Conservation (phyloP, 2,113 vertebrate genomes). For the Malurus elegans region DNA sequence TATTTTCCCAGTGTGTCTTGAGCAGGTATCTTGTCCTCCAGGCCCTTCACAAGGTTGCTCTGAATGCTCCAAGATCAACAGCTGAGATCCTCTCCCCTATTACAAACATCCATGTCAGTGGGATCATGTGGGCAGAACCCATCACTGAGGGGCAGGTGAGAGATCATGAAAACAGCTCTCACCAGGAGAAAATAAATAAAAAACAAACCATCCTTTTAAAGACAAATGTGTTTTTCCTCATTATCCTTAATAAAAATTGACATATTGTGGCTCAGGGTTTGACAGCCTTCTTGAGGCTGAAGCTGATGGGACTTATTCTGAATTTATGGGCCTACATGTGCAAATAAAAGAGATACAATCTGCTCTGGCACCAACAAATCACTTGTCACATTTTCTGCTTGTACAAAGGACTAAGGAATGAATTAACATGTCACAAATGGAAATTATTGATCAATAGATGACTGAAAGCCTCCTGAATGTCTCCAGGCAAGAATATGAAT, state of each 20-base stretch:
- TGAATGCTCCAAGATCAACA: not conserved
- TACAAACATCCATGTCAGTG: too few relatives aligned
- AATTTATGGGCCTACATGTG: not conserved
- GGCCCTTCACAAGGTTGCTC: not conserved
- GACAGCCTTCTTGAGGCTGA: not conserved
- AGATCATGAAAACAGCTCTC: not conserved
- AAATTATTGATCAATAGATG: slow-evolving; percentile 4
- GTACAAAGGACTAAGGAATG: not conserved
- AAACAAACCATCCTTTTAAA: not conserved
- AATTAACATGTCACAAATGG: slow-evolving; percentile 28
- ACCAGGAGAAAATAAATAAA: not conserved
- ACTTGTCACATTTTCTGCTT: not conserved
- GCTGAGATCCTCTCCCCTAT: not conserved
- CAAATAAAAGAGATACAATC: not conserved
- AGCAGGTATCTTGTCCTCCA: too few relatives aligned
- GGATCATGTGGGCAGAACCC: not conserved
- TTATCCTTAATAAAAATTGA: not conserved
- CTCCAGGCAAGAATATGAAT: not conserved
- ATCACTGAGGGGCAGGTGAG: not conserved
- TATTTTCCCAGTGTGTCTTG: fast-evolving
- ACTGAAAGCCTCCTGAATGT: not conserved
- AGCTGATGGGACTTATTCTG: not conserved
- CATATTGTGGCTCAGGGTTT: not conserved
- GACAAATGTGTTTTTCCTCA: not conserved
- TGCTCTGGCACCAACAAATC: not conserved